Base-by-base conservation (phyloP, 2,113 vertebrate species). In the Epinephelus fuscoguttatus region DNA sequence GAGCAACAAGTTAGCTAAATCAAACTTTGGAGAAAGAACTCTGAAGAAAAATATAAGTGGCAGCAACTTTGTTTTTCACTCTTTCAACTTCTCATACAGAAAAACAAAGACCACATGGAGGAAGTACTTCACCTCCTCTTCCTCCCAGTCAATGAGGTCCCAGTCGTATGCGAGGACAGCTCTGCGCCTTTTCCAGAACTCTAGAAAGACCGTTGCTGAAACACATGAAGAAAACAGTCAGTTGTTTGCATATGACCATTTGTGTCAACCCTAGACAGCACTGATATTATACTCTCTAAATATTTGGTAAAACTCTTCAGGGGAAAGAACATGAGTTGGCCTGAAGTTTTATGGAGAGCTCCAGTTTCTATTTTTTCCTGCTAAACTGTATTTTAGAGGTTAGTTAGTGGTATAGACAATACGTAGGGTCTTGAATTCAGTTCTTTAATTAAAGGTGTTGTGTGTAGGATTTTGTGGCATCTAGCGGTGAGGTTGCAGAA, bases 121-220 rank as follows among this genome's bases (percentile, higher is more conserved):
- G 1, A 66, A 33, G 1, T 19, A 1, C 10, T 71, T 84, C 21
- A 98, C 97, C 97, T 99, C 98, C 67, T 99, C 98, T 91, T 99
- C 98, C 92, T 99, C 98, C 97, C 97, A 98, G 93, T 99, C 98
- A 76, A 99, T 97, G 83, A 99, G 95, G 91, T 99, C 98, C 98
- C 98, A 99, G 91, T 99, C 98, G 66, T 99, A 99, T 60, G 97
- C 98, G 74, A 99, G 97, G 57, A 98, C 97, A 4, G 98, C 98
- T 93, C 97, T 87, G 25, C 98, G 94, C 79, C 98, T 96, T 94
- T 99, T 99, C 98, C 98, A 99, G 85, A 99, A 99, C 92, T 99
- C 98, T 81, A 99, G 94, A 93, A 99, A 99, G 81, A 99, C 96
- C 1, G 98, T 99, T 2, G 98, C 98, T 99, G 90, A 2, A 95